Conservation (phyloP, 2,113 vertebrate genomes). For the Menidia beryllina region DNA sequence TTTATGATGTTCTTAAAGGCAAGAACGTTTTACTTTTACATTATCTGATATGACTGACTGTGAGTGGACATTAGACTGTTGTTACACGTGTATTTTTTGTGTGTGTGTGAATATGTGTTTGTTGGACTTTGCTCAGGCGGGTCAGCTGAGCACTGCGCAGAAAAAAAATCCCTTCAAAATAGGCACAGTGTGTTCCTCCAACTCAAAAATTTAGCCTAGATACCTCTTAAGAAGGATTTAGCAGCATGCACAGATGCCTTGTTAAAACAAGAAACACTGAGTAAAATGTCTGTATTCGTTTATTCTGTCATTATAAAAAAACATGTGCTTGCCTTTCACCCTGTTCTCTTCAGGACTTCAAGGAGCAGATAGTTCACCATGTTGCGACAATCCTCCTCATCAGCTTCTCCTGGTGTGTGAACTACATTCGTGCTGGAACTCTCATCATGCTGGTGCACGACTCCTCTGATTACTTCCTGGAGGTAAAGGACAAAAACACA, state of each 20-base stretch:
- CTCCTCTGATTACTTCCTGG: slow-evolving; percentile 91
- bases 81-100: slow-evolving; percentile 46
- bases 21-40: slow-evolving; percentile 9
- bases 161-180: slow-evolving; percentile 26
- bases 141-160: slow-evolving; percentile 47
- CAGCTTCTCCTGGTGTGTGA: slow-evolving; percentile 97
- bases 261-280: not conserved
- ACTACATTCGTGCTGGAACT: slow-evolving; percentile 92
- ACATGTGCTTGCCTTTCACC: not conserved
- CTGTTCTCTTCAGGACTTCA: slow-evolving; percentile 87
- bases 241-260: not conserved
- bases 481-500: slow-evolving; percentile 80
- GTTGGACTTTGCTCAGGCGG: slow-evolving; percentile 54
- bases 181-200: slow-evolving; percentile 40
- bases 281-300: not conserved
- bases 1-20: not conserved
- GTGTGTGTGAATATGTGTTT: slow-evolving; percentile 12
- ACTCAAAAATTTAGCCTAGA: slow-evolving; percentile 24
- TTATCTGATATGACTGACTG: slow-evolving; percentile 15
- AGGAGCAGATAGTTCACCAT: slow-evolving; percentile 95
- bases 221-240: slow-evolving; percentile 37
- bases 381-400: slow-evolving; percentile 95
- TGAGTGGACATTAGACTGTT: slow-evolving; percentile 66
- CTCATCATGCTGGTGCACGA: slow-evolving; percentile 96
- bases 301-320: not conserved